phyloP scores from a whole-genome alignment of 2,797 vertebrate genomes.

The Brachyrhaphis roseni region DNA sequence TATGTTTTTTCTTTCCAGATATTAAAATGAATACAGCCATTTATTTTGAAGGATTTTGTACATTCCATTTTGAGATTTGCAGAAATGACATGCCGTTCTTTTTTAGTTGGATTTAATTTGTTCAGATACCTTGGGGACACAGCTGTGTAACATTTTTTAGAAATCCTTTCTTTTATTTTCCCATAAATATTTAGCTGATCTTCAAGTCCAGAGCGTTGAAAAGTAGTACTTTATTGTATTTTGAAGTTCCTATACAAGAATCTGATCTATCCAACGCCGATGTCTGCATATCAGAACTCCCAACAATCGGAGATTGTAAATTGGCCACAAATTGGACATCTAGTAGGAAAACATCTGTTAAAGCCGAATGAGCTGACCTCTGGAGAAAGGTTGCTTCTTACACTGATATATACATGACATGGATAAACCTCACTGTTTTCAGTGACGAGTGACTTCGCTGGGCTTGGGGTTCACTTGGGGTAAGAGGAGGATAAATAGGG shows the following conservation, averaged over 20 bases:
- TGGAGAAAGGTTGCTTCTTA: background rate
- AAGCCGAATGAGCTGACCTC: background rate
- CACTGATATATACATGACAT: background rate
- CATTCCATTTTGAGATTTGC: background rate
- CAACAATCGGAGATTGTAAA: background rate
- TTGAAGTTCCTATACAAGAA: background rate
- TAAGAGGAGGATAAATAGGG: conserved; percentile 32
- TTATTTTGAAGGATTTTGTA: background rate
- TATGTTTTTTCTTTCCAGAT: background rate
- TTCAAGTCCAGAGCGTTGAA: background rate
- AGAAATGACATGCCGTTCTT: background rate
- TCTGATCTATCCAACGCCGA: background rate
- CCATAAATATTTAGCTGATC: background rate
- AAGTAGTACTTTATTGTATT: background rate
- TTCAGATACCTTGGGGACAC: background rate
- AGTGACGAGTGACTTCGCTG: background rate
- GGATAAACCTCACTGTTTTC: conserved; percentile 6
- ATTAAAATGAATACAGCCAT: background rate
- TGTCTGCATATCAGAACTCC: background rate
- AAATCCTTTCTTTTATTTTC: background rate
- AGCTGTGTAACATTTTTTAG: background rate
- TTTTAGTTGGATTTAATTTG: background rate
- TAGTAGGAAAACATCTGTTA: background rate
- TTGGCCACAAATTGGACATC: background rate
- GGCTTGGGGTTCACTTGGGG: conserved; percentile 48